These are phyloP conservation scores for Heloderma charlesbogerti DNA, from an alignment of 2,113 vertebrate species.

Conservation along the genomic window DNA sequence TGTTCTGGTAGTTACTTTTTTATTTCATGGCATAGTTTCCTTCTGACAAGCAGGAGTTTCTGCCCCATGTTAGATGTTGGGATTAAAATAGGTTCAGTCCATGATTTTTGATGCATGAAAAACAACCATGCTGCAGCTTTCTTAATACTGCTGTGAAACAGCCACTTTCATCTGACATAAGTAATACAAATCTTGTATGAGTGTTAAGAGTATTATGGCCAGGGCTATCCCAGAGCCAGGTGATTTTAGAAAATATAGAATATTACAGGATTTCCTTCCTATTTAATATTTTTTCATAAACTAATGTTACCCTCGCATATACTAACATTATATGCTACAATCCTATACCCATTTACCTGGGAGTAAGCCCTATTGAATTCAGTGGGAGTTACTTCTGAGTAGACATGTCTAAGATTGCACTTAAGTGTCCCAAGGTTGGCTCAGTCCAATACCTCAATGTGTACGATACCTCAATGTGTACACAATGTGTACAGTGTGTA, in stretches of 20 bases:
- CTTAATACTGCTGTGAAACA: too few relatives aligned
- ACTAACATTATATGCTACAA: too few relatives aligned
- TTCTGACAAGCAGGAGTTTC: too few relatives aligned
- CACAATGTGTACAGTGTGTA: too few relatives aligned
- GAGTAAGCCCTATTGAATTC: not conserved
- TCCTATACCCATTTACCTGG: not conserved
- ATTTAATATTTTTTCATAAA: not conserved
- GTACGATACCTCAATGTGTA: too few relatives aligned
- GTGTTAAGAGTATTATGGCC: not conserved
- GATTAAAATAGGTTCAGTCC: too few relatives aligned
- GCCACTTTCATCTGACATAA: not conserved
- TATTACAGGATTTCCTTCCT: not conserved
- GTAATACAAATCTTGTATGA: fast-evolving
- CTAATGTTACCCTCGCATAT: not conserved
- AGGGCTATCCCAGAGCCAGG: not conserved
- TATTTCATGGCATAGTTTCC: too few relatives aligned
- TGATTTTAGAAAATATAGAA: not conserved
- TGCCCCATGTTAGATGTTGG: too few relatives aligned
- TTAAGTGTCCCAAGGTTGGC: not conserved
- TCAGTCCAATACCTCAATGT: not conserved
- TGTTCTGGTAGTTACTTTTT: too few relatives aligned
- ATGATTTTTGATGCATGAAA: too few relatives aligned
- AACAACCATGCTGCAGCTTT: too few relatives aligned
- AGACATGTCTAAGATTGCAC: too few relatives aligned
- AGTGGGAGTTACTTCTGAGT: not conserved